Evolutionary conservation across 2,113 vertebrate species (phyloP).

Genomic region (Malaclemys terrapin): DNA sequence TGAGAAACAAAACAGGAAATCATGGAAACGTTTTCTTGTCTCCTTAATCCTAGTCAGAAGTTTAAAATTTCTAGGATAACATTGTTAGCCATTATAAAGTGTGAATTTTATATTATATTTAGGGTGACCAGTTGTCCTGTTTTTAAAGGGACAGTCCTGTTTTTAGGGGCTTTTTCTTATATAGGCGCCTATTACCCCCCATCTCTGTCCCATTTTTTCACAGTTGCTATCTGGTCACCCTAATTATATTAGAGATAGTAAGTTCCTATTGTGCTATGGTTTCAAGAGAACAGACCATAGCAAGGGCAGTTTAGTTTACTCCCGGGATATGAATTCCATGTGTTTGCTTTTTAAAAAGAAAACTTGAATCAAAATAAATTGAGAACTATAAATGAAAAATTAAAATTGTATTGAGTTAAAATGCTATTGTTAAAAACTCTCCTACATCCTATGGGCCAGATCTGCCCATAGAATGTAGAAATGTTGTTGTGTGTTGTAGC

Average conservation of each 20-base stretch:
- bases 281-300: background rate
- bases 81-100: background rate
- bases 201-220: no score
- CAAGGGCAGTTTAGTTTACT: background rate
- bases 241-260: background rate
- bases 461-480: background rate
- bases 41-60: background rate
- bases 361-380: background rate
- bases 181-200: no score
- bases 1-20: background rate
- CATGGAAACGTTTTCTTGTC: background rate
- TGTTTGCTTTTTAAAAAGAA: background rate
- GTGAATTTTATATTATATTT: background rate
- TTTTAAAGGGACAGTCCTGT: no score
- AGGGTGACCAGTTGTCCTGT: no score
- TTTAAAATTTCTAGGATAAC: background rate
- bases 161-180: no score
- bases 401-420: background rate
- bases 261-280: background rate
- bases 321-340: background rate
- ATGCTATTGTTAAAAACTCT: background rate
- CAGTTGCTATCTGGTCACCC: no score
- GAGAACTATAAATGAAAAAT: background rate
- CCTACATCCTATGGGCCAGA: background rate
- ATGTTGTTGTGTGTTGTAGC: background rate